These are phyloP conservation scores for Plotosus lineatus DNA, from an alignment of 2,113 vertebrate genomes.

Conservation along the genomic window DNA sequence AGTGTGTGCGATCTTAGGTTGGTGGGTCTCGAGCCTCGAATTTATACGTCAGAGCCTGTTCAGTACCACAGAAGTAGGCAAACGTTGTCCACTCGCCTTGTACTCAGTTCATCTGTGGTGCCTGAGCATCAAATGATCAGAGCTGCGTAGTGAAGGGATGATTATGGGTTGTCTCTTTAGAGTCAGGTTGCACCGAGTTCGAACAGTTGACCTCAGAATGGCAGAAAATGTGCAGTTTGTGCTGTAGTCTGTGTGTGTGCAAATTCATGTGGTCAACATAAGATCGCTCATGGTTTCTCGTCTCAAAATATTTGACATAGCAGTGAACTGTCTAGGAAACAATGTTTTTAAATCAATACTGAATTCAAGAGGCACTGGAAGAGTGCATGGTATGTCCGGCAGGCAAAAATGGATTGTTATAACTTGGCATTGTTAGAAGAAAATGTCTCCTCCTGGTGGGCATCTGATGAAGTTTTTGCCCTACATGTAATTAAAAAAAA, in stretches of 20 bases:
- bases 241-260: neutral
- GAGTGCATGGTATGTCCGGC: no score
- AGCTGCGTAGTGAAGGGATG: slow-evolving; percentile 20
- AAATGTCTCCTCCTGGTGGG: no score
- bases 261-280: slow-evolving; percentile 31
- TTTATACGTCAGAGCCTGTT: slow-evolving; percentile 29
- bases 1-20: neutral
- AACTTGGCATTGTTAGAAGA: no score
- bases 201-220: slow-evolving; percentile 17
- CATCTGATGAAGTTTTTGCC: no score
- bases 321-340: neutral
- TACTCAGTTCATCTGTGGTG: slow-evolving; percentile 28
- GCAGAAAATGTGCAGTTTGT: neutral
- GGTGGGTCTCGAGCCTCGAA: slow-evolving; percentile 10
- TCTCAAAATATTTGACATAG: neutral
- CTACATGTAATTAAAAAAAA: no score
- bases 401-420: no score
- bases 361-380: no score
- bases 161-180: slow-evolving; percentile 40
- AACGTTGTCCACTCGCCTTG: slow-evolving; percentile 1
- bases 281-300: neutral
- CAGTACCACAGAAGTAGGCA: neutral
- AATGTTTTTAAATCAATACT: neutral
- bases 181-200: slow-evolving; percentile 6
- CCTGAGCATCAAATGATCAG: slow-evolving; percentile 25